Base-by-base conservation (phyloP, 2,888 invertebrate genomes). In the Harpagoxenus sublaevis region DNA sequence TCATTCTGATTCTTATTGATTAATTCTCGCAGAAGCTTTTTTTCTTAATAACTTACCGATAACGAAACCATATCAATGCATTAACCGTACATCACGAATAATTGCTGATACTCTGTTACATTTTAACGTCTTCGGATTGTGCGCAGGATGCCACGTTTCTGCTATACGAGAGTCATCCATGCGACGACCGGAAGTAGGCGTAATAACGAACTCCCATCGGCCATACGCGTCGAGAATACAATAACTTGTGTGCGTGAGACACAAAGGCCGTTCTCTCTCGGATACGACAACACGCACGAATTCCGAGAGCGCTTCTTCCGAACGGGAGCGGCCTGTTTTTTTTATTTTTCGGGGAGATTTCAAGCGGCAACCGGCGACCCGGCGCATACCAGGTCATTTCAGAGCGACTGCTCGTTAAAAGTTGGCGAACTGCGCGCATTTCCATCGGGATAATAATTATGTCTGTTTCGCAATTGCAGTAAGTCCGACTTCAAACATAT, bases 191-290 rank as follows among this genome's bases (percentile, higher is more conserved):
- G 93, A 93, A 93, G 92, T 92, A 91, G 90, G 90, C 90, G 92
- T 91, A 93, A 93, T 92, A 92, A 92, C 88, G 90, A 91, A 92
- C 91, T 89, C 88, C 85, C 91, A 92, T 92, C 91, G 89, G 84
- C 86, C 88, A 85, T 88, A 92, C 89, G 90, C 88, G 91, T 86
- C 77, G 63, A 28, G 89, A 92, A 89, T 91, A 89, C 91, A 88
- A 89, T 89, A 89, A 90, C 86, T 84, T 86, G 84, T 66, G 83
- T 87, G 78, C 75, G 86, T 86, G 57, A 83, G 84, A 75, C 84
- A 84, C 86, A 86, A 90, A 89, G 74, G 75, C 60, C 63, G 78
- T 66, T 63, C 66, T 86, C 71, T 78, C 65, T 65, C 57, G 51
- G 62, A 63, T 84, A 86, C 82, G 79, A 63, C 83, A 82, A 57